Percentiles rank a stretch among this genome's conserved stretches.
Conservation (phyloP, 2,113 vertebrate species). For the Onychostruthus taczanowskii region DNA sequence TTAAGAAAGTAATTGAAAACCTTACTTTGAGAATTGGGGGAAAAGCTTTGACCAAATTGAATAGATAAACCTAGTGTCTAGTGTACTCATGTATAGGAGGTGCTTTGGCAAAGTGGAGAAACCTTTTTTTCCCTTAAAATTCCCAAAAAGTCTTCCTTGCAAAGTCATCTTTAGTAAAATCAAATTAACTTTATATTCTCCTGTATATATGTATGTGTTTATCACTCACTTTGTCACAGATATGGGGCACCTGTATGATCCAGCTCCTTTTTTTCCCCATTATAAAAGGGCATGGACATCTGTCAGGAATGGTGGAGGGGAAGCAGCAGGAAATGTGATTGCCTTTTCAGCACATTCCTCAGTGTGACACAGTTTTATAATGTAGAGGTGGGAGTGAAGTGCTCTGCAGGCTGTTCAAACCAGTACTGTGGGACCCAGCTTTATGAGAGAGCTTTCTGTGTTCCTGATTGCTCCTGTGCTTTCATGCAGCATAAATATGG, state of each 20-base stretch:
- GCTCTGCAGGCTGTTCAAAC: neutral
- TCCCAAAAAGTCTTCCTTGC: neutral
- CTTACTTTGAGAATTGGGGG: neutral
- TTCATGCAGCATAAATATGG: neutral
- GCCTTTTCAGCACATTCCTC: constrained; percentile 21
- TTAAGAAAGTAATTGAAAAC: neutral
- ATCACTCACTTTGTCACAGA: neutral
- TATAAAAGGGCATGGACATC: neutral
- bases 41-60: neutral
- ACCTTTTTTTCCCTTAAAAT: neutral
- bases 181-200: neutral
- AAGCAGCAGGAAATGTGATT: neutral
- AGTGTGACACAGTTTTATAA: neutral
- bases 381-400: neutral
- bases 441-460: neutral
- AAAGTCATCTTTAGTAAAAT: neutral
- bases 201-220: neutral
- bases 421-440: neutral
- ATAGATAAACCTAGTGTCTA: neutral
- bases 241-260: neutral
- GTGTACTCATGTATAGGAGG: neutral
- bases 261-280: fast-evolving
- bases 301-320: neutral
- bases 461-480: neutral
- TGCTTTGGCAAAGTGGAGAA: neutral